Percentiles rank a stretch among this genome's conserved stretches.
These are phyloP conservation scores for Dicerorhinus sumatrensis DNA, from an alignment of 2,113 vertebrate species.

Conservation along the genomic window DNA sequence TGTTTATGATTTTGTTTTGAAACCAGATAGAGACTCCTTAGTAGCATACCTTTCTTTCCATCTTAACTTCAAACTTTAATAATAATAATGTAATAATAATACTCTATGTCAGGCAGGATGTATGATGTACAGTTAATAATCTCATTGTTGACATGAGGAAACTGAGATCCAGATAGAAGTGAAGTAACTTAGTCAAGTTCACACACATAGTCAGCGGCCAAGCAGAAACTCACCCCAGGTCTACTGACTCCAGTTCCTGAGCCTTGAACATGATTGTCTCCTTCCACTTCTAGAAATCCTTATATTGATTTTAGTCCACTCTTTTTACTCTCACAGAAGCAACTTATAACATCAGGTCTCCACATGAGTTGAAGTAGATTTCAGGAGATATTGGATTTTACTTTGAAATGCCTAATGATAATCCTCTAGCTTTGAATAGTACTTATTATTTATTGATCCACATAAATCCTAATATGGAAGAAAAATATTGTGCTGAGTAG, in stretches of 20 bases:
- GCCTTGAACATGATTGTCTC: neutral
- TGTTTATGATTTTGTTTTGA: neutral
- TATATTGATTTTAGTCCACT: neutral
- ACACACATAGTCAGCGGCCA: neutral
- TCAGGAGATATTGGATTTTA: slow-evolving; percentile 4
- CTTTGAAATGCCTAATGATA: slow-evolving; percentile 14
- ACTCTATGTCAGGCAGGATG: neutral
- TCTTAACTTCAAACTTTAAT: slow-evolving; percentile 25
- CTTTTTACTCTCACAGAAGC: neutral
- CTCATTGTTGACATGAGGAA: neutral
- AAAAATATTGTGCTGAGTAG: neutral
- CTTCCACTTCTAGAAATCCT: neutral
- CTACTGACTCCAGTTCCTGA: neutral
- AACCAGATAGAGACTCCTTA: neutral
- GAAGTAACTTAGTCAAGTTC: neutral
- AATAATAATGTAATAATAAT: neutral
- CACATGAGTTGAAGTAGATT: neutral
- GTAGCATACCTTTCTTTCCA: neutral
- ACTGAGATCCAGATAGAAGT: neutral
- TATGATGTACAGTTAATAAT: neutral
- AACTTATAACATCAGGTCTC: neutral
- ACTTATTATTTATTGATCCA: slow-evolving; percentile 31
- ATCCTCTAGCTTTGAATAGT: neutral
- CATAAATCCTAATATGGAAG: slow-evolving; percentile 12
- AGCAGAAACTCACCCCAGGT: neutral